Evolutionary conservation across 1,140 invertebrate genomes (phyloP), one percentile per base, ranked within the genome.

Genomic region (Anastrepha obliqua): DNA sequence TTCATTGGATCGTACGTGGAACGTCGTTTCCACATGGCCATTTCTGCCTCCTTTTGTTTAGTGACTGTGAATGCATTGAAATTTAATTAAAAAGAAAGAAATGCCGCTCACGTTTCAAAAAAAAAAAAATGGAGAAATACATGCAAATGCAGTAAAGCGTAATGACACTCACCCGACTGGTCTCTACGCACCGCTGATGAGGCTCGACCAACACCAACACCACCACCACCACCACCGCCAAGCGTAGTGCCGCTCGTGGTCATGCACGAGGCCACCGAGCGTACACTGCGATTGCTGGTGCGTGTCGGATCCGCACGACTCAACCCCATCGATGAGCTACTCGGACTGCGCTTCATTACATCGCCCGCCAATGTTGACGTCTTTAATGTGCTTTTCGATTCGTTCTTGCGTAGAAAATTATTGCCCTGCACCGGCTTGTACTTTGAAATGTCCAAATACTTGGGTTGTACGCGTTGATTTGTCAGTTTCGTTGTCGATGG

Each of bases 1-100:
- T 97, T 98, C 94, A 98, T 95, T 3, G 97, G 97, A 94, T 98
- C 97, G 93, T 98, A 98, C 90, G 96, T 98, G 90, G 98, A 98
- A 88, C 98, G 94, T 87, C 97, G 94, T 91, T 98, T 98, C 97
- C 97, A 98, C 94, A 98, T 98, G 92, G 97, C 97, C 94, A 98
- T 96, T 91, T 98, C 98, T 67, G 97, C 95, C 93, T 97, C 97
- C 92, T 96, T 95, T 94, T 95, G 95, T 91, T 95, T 95, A 94
- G 93, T 78, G 65, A 93, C 94, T 94, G 89, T 20, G 85, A 62
- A 87, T 67, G 20, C 44, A 88, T 87, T 58, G 87, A 55, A 85
- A 15, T 39, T 29, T 64, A 67, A 85, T 87, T 78, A 42, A 42
- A 81, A 78, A 87, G 60, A 17, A 78, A 20, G 9, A 58, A 60